Base-by-base conservation (phyloP, 2,113 vertebrate species). In the Tachycineta bicolor region DNA sequence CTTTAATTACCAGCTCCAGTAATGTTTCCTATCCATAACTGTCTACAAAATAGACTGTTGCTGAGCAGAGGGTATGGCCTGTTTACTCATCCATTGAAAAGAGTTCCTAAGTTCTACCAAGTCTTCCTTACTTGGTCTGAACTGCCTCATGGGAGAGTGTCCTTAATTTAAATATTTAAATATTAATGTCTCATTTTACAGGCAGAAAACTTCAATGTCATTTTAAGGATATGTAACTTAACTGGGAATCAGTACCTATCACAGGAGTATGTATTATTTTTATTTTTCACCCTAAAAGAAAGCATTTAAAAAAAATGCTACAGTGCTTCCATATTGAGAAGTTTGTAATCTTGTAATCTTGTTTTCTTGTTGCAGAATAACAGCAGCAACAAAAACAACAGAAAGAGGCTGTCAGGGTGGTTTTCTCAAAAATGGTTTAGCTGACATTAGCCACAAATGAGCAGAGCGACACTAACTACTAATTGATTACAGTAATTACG, bases 21-120 rank as follows among this genome's bases (percentile, higher is more conserved):
- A 99, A 99, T 99, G 98, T 98, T 99, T 99, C 98, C 98, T 99
- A 99, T 99, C 99, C 98, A 99, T 99, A 99, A 99, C 99, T 99
- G 99, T 99, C 99, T 98, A 77, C 97, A 97, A 96, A 98, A 98
- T 98, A 98, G 98, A 99, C 98, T 99, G 97, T 98, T 98, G 98
- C 98, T 96, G 98, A 98, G 98, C 98, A 98, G 98, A 99, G 98
- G 98, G 98, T 99, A 98, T 94, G 98, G 98, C 99, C 99, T 99
- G 98, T 98, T 99, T 99, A 98, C 98, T 99, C 98, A 99, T 98
- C 98, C 99, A 97, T 99, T 98, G 98, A 98, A 94, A 96, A 98
- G 97, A 97, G 97, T 87, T 97, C 97, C 97, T 95, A 97, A 97
- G 98, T 98, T 98, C 97, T 97, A 97, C 98, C 98, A 98, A 98